Evolutionary conservation across 2,797 vertebrate species (phyloP).

Genomic region (Coreius guichenoti): DNA sequence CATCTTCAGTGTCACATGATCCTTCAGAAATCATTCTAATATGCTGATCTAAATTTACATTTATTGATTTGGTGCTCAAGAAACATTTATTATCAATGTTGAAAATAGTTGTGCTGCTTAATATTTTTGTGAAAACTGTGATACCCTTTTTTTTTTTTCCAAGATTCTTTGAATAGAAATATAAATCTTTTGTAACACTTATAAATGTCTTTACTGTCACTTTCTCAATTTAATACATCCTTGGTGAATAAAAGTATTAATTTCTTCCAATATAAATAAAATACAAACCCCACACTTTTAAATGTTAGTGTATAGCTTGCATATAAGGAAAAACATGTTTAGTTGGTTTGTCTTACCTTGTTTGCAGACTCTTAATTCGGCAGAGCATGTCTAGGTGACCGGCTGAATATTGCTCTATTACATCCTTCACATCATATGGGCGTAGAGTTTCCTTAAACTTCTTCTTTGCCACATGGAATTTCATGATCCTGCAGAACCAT

Average conservation of each 20-base stretch:
- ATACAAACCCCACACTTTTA: background rate
- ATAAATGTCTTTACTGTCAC: background rate
- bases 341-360: conserved; percentile 82
- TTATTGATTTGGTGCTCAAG: background rate
- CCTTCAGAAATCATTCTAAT: background rate
- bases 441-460: conserved; percentile 98
- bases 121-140: background rate
- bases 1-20: background rate
- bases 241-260: background rate
- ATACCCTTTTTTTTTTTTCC: background rate
- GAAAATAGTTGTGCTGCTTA: background rate
- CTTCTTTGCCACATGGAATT: conserved; percentile 97
- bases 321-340: background rate
- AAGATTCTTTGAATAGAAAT: background rate
- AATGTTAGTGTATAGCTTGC: background rate
- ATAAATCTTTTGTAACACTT: background rate
- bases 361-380: conserved; percentile 98
- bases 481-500: conserved; percentile 89
- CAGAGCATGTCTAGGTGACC: conserved; percentile 98
- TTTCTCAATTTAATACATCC: background rate
- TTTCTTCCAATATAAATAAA: background rate
- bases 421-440: conserved; percentile 98
- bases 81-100: background rate
- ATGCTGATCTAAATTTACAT: background rate
- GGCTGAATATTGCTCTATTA: conserved; percentile 98